Evolutionary conservation across 2,888 invertebrate species (phyloP).

Genomic region (Melanostoma mellinum): DNA sequence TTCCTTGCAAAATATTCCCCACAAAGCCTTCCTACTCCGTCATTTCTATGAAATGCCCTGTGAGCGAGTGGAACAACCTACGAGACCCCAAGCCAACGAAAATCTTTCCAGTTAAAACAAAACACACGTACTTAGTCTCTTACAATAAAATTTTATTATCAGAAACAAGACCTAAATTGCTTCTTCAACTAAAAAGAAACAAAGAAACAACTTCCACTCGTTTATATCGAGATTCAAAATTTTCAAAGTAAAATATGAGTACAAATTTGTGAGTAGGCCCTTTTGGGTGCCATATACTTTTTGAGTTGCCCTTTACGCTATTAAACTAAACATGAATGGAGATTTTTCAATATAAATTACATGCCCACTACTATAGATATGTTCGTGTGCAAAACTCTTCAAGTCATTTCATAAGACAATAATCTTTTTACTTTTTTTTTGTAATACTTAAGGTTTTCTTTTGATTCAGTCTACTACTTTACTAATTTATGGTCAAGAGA

Average conservation of each 20-base stretch:
- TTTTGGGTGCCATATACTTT: background rate
- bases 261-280: constrained; percentile 27
- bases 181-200: constrained; percentile 15
- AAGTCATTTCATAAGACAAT: constrained; percentile 52
- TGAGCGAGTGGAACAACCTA: too few relatives aligned
- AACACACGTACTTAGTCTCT: constrained; percentile 1
- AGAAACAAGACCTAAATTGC: background rate
- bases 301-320: constrained; percentile 17
- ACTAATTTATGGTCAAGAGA: constrained; percentile 36
- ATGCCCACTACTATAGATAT: constrained; percentile 14
- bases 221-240: constrained; percentile 16
- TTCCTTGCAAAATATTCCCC: too few relatives aligned
- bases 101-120: background rate
- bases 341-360: constrained; percentile 4
- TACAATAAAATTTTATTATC: constrained; percentile 14
- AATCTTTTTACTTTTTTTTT: constrained; percentile 17
- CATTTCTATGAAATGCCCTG: too few relatives aligned
- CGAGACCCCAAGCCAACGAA: too few relatives aligned
- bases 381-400: constrained; percentile 24
- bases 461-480: constrained; percentile 65
- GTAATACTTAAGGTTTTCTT: constrained; percentile 54
- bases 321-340: constrained; percentile 44
- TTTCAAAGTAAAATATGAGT: constrained; percentile 14
- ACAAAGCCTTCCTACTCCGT: too few relatives aligned
- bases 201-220: constrained; percentile 16